A percentile compares a stretch with the other conserved stretches of the same genome.
Conservation (phyloP, 2,113 vertebrate species). For the Lontra canadensis region DNA sequence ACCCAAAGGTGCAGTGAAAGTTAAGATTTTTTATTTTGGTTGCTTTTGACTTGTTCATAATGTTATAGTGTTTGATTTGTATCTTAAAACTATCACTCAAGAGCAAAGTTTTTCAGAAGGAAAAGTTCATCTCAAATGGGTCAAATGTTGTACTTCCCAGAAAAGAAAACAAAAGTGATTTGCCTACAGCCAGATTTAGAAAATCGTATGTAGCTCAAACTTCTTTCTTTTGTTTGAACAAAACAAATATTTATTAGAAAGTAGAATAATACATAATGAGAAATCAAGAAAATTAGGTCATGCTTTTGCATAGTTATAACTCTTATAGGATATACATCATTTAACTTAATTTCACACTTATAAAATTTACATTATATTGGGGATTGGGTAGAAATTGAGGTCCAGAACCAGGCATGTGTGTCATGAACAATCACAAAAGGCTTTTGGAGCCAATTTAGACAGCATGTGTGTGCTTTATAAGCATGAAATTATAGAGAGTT, state of each 20-base stretch:
- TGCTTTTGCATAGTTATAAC: background rate
- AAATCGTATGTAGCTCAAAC: background rate
- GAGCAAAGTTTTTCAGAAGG: background rate
- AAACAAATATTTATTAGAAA: slow-evolving; percentile 46
- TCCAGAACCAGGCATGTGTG: background rate
- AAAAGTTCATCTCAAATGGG: slow-evolving; percentile 18
- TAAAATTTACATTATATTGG: background rate
- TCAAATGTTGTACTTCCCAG: background rate
- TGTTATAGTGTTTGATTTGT: background rate
- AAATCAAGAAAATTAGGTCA: slow-evolving; percentile 39
- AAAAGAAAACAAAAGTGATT: background rate
- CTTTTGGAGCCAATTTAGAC: background rate
- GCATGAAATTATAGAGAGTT: slow-evolving; percentile 23
- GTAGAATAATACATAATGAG: background rate
- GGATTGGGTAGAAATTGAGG: slow-evolving; percentile 9
- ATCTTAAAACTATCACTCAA: background rate
- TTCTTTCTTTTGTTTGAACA: background rate
- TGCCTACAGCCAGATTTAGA: background rate
- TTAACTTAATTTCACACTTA: slow-evolving; percentile 61
- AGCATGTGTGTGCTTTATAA: background rate
- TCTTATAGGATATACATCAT: background rate
- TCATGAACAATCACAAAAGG: slow-evolving; percentile 19
- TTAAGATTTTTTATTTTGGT: background rate
- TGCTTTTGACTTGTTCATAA: background rate
- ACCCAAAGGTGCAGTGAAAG: background rate